phyloP scores from a whole-genome alignment of 2,797 vertebrate species.

The Craterocephalus amniculus region DNA sequence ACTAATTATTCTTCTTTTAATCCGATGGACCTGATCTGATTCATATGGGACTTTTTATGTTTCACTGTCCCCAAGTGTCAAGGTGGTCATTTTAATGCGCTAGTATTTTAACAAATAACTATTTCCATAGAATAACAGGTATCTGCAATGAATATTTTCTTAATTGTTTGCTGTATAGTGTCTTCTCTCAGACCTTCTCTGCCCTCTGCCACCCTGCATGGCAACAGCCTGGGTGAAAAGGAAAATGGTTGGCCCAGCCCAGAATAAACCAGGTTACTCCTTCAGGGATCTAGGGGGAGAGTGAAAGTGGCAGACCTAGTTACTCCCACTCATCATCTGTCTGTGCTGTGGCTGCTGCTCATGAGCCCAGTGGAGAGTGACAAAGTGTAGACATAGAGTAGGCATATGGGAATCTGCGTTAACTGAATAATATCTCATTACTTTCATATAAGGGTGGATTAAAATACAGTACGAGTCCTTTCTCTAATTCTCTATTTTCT shows the following conservation, averaged over 20 bases:
- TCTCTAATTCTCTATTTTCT: too few relatives aligned
- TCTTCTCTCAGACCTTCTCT: constrained; percentile 1
- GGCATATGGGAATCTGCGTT: constrained; percentile 25
- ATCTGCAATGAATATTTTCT: neutral
- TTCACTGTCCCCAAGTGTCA: neutral
- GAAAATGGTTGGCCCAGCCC: constrained; percentile 57
- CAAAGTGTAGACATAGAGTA: constrained; percentile 21
- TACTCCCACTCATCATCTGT: constrained; percentile 68
- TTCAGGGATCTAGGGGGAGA: constrained; percentile 69
- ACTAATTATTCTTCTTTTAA: constrained; percentile 3
- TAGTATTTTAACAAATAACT: neutral
- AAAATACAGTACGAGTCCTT: constrained; percentile 39
- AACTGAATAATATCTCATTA: constrained; percentile 52
- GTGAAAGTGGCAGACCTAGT: constrained; percentile 75
- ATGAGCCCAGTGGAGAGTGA: constrained; percentile 51
- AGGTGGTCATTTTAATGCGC: neutral
- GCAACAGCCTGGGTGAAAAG: constrained; percentile 67
- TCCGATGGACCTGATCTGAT: neutral
- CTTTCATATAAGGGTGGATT: constrained; percentile 51
- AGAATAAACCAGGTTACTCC: constrained; percentile 80
- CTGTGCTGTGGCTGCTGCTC: constrained; percentile 53
- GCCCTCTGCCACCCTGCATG: constrained; percentile 50
- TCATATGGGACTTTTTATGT: neutral
- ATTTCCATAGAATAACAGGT: neutral
- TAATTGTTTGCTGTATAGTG: neutral